Evolutionary conservation across 1,140 invertebrate genomes (phyloP).

Genomic region (Tetramorium alpestre): DNA sequence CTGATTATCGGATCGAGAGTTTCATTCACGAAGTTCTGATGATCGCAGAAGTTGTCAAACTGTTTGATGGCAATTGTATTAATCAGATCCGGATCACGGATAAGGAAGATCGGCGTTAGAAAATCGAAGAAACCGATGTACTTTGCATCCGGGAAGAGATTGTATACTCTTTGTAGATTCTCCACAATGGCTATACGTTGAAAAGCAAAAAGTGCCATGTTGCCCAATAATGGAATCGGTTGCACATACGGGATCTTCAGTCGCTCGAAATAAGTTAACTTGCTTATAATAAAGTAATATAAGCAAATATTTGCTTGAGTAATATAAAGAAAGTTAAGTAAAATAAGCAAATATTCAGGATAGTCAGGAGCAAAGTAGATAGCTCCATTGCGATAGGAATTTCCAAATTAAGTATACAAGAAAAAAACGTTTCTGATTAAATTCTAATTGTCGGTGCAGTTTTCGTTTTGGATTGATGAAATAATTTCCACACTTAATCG

Average conservation of each 20-base stretch:
- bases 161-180: neutral
- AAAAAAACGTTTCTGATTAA: neutral
- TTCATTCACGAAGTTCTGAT: neutral
- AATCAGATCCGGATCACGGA: conserved; percentile 59
- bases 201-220: conserved; percentile 4
- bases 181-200: neutral
- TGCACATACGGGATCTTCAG: neutral
- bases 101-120: neutral
- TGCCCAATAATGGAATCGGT: conserved; percentile 34
- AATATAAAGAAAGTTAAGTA: too few relatives aligned
- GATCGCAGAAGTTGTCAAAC: conserved; percentile 60
- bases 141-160: neutral
- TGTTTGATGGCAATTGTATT: conserved; percentile 41
- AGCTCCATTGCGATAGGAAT: neutral
- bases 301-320: neutral
- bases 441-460: neutral
- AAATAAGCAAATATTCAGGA: too few relatives aligned
- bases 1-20: too few relatives aligned
- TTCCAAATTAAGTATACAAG: neutral
- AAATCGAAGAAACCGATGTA: conserved; percentile 60
- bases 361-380: neutral
- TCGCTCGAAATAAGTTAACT: neutral
- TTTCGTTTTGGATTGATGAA: neutral
- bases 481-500: neutral
- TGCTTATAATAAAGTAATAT: neutral